Percentiles rank a stretch among this genome's conserved stretches.
These are phyloP conservation scores for Mus minutoides DNA, from an alignment of 2,797 vertebrate genomes.

Conservation along the genomic window DNA sequence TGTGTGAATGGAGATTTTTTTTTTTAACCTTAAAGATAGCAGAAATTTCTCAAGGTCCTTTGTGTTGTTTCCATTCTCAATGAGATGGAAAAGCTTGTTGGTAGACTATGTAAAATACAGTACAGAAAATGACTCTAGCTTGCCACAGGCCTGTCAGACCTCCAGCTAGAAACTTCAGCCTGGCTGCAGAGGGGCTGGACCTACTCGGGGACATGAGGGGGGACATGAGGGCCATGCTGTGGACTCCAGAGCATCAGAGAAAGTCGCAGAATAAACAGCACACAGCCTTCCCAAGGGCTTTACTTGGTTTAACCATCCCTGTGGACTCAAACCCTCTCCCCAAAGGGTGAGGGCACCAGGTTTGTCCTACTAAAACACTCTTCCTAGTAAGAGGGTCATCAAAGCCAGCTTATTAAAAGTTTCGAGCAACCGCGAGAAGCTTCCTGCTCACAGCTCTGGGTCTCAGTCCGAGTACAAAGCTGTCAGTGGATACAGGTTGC, in stretches of 20 bases:
- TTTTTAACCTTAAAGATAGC: not conserved
- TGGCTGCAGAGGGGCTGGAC: not conserved
- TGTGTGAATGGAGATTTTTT: not conserved
- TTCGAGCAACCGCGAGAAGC: not conserved
- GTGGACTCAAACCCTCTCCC: not conserved
- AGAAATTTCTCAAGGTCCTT: not conserved
- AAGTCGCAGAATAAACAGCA: not conserved
- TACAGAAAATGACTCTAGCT: too few relatives aligned
- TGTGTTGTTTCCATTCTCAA: not conserved
- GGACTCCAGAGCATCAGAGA: not conserved
- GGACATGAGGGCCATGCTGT: not conserved
- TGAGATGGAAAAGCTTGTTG: not conserved
- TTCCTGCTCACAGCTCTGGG: not conserved
- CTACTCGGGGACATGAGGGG: not conserved
- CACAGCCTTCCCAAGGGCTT: not conserved
- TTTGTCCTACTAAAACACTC: not conserved
- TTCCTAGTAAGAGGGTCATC: not conserved
- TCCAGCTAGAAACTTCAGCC: rapidly evolving
- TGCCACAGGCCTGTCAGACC: not conserved
- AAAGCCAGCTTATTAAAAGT: not conserved
- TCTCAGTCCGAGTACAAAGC: not conserved
- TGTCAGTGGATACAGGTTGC: too few relatives aligned
- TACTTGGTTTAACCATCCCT: not conserved
- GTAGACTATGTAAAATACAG: not conserved
- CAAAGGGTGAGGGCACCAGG: too few relatives aligned